Evolutionary conservation across 2,888 invertebrate species (phyloP), one percentile per base, ranked within the genome.

Genomic region (Miltochrista miniata): DNA sequence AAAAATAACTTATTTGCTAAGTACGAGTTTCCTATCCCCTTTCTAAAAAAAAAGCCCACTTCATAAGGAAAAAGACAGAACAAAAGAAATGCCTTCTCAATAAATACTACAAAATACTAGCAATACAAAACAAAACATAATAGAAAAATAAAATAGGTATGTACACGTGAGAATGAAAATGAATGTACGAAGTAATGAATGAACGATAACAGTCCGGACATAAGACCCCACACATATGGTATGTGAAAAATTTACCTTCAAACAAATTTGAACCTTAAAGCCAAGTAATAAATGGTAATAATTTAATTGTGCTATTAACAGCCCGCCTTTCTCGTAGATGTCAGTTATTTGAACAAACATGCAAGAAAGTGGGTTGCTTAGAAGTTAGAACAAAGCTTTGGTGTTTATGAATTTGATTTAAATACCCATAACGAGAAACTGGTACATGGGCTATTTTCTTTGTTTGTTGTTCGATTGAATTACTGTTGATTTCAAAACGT

Each of bases 301-400:
- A 67, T 67, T 67, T 59, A 61, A 67, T 54, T 51, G 50, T 45
- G 58, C 51, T 64, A 62, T 57, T 56, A 64, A 54, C 54, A 42
- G 72, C 81, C 81, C 79, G 76, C 76, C 74, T 80, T 84, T 85
- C 82, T 70, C 81, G 64, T 67, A 64, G 68, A 61, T 76, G 84
- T 73, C 74, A 83, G 85, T 83, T 76, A 79, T 81, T 80, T 78
- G 72, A 69, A 72, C 79, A 85, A 83, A 81, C 76, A 83, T 69
- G 65, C 61, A 61, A 45, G 63, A 64, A 76, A 85, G 83, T 79
- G 72, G 81, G 74, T 79, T 64, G 72, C 61, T 58, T 41, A 53
- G 65, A 72, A 75, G 60, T 58, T 41, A 53, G 65, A 72, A 75
- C 72, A 72, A 76, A 68, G 72, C 59, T 66, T 61, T 52, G 56